phyloP scores from a whole-genome alignment of 2,888 invertebrate species.

The Blastobasis lacticolella region DNA sequence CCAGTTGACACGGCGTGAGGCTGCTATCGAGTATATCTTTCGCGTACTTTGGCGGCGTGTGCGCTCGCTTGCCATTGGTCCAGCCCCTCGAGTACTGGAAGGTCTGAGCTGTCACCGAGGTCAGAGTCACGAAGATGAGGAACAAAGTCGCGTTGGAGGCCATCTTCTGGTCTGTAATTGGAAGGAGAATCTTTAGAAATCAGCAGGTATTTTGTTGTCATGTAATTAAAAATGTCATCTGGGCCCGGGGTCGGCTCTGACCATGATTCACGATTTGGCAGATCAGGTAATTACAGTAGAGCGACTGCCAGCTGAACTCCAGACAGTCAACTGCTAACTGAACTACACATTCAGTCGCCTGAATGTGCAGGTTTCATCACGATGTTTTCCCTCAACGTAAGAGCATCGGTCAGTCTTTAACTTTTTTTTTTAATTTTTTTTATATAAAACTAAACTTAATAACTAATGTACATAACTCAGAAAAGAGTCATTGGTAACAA shows the following conservation, averaged over 20 bases:
- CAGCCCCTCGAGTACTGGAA: slow-evolving; percentile 86
- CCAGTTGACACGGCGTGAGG: slow-evolving; percentile 63
- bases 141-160: slow-evolving; percentile 38
- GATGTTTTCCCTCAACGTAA: too few relatives aligned
- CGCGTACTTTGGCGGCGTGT: slow-evolving; percentile 12
- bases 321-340: too few relatives aligned
- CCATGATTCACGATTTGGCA: not conserved
- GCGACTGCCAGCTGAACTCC: too few relatives aligned
- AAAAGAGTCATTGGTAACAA: not conserved
- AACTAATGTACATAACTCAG: too few relatives aligned
- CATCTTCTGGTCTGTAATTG: slow-evolving; percentile 34
- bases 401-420: not conserved
- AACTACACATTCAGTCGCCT: too few relatives aligned
- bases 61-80: slow-evolving; percentile 82
- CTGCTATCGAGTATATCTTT: slow-evolving; percentile 35
- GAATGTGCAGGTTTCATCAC: too few relatives aligned
- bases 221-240: not conserved
- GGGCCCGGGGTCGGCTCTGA: not conserved
- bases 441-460: too few relatives aligned
- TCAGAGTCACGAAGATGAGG: slow-evolving; percentile 54
- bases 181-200: not conserved
- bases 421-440: not conserved
- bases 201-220: not conserved
- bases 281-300: too few relatives aligned
- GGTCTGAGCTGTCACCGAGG: slow-evolving; percentile 75